These are phyloP conservation scores for Dinocampus coccinellae DNA, from an alignment of 2,888 invertebrate genomes.

Conservation along the genomic window DNA sequence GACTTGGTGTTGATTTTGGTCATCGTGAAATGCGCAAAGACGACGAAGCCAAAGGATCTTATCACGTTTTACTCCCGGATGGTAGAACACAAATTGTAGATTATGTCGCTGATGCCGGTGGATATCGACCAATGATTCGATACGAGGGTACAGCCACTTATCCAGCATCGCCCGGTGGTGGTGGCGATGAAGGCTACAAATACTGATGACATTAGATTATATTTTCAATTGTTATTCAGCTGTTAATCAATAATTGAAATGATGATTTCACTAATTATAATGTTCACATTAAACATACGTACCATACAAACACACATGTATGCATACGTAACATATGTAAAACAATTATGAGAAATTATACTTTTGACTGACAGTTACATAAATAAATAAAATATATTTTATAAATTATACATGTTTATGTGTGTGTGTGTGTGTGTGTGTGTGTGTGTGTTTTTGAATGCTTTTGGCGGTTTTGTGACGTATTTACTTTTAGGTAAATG, in stretches of 20 bases:
- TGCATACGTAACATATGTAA: too few species aligned
- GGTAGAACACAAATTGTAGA: slow-evolving; percentile 77
- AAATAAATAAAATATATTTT: not conserved
- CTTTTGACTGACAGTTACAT: not conserved
- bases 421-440: too few species aligned
- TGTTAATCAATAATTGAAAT: not conserved
- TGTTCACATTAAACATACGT: too few species aligned
- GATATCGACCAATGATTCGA: slow-evolving; percentile 75
- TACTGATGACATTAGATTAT: slow-evolving; percentile 45
- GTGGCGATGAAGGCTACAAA: slow-evolving; percentile 57
- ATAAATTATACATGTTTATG: not conserved
- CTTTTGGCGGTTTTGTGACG: too few species aligned
- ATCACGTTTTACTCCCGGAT: slow-evolving; percentile 76
- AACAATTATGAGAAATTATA: not conserved
- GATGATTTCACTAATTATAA: not conserved
- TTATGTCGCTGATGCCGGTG: slow-evolving; percentile 75
- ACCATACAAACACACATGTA: too few species aligned
- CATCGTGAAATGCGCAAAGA: slow-evolving; percentile 77
- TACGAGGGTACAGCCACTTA: slow-evolving; percentile 68
- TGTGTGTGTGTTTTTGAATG: too few species aligned
- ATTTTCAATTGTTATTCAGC: not conserved
- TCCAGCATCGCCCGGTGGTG: slow-evolving; percentile 51
- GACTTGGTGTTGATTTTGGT: slow-evolving; percentile 74
- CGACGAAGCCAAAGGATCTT: slow-evolving; percentile 75
- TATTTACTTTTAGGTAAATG: too few species aligned